These are phyloP conservation scores for Meriones psammophilus DNA, from an alignment of 2,797 vertebrate genomes.

Conservation along the genomic window DNA sequence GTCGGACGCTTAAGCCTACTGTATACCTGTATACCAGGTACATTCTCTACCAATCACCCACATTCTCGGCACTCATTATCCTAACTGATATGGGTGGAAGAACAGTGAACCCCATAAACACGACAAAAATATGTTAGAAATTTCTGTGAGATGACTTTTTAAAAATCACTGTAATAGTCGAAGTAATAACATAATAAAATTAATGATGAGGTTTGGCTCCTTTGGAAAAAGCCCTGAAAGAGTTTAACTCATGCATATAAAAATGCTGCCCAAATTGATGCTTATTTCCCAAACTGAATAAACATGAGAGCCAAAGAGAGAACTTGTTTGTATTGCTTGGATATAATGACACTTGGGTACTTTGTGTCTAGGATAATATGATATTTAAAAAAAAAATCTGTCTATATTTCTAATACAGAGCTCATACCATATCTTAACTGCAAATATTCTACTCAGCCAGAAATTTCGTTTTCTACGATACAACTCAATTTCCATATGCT, in stretches of 20 bases:
- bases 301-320: conserved; percentile 19
- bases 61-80: no score
- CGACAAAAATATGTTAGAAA: neutral
- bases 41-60: neutral
- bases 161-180: conserved; percentile 36
- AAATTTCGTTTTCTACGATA: conserved; percentile 27
- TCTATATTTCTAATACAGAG: conserved; percentile 43
- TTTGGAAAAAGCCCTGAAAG: conserved; percentile 28
- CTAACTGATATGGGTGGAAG: neutral
- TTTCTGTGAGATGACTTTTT: neutral
- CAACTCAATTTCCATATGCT: conserved; percentile 22
- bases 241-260: conserved; percentile 57
- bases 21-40: neutral
- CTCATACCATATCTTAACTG: conserved; percentile 32
- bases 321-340: conserved; percentile 60
- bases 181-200: conserved; percentile 47
- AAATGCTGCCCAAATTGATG: conserved; percentile 35
- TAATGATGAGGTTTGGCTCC: conserved; percentile 40
- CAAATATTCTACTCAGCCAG: conserved; percentile 59
- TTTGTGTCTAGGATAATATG: conserved; percentile 54
- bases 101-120: neutral
- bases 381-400: conserved; percentile 20
- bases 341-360: conserved; percentile 28
- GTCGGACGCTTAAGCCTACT: neutral
- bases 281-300: conserved; percentile 53